phyloP scores from a whole-genome alignment of 2,113 vertebrate genomes.

The Hippocampus barbouri region DNA sequence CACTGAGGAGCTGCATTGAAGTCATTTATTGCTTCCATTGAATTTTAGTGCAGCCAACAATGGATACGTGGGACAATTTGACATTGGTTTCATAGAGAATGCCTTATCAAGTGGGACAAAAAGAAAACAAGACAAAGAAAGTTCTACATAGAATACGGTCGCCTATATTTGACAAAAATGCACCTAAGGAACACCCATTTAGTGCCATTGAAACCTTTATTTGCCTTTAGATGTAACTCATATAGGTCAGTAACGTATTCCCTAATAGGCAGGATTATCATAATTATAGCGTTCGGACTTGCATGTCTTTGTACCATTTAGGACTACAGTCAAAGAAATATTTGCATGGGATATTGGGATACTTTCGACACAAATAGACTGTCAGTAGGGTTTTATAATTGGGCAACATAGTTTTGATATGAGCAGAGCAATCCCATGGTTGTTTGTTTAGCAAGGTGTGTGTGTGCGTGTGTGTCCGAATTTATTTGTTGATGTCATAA shows the following conservation, averaged over 20 bases:
- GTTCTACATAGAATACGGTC: constrained; percentile 52
- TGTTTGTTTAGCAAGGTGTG: constrained; percentile 38
- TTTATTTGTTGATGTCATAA: constrained; percentile 54
- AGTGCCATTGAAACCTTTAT: constrained; percentile 75
- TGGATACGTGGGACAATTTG: constrained; percentile 26
- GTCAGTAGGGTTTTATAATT: constrained; percentile 55
- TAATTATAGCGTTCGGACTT: constrained; percentile 51
- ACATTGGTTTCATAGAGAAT: constrained; percentile 68
- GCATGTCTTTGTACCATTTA: constrained; percentile 54
- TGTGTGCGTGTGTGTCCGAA: constrained; percentile 12
- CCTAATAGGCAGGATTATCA: constrained; percentile 49
- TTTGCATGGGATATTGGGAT: constrained; percentile 60
- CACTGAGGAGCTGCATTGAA: neutral
- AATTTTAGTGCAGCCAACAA: constrained; percentile 38
- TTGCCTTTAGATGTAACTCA: constrained; percentile 71
- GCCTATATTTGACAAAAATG: constrained; percentile 66
- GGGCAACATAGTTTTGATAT: constrained; percentile 50
- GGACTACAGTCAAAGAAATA: constrained; percentile 26
- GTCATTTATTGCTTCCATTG: neutral
- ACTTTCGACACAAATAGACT: constrained; percentile 51
- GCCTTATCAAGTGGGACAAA: constrained; percentile 62
- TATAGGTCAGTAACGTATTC: constrained; percentile 57
- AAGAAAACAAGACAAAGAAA: constrained; percentile 48
- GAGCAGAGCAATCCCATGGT: constrained; percentile 58
- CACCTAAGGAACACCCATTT: constrained; percentile 71